Conservation (phyloP, 2,113 vertebrate genomes). For the Oreocharis arfaki region DNA sequence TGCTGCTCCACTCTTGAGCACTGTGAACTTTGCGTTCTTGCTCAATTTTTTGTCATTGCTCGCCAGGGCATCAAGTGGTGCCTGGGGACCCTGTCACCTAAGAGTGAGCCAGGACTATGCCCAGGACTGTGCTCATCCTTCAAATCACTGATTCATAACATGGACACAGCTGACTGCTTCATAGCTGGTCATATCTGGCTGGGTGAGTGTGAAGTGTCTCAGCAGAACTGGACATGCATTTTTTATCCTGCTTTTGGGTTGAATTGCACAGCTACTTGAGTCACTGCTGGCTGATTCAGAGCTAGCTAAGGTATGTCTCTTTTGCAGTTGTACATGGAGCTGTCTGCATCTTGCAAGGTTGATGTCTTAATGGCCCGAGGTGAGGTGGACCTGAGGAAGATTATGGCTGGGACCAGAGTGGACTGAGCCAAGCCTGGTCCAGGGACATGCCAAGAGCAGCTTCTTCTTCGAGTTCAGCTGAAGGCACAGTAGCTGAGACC, state of each 20-base stretch:
- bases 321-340: background rate
- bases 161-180: background rate
- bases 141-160: background rate
- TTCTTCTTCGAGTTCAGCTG: background rate
- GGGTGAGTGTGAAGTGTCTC: background rate
- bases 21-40: background rate
- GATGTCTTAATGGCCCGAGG: background rate
- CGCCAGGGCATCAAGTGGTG: background rate
- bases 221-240: accelerated
- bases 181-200: background rate
- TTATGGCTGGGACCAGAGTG: background rate
- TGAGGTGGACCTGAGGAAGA: background rate
- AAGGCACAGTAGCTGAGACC: background rate
- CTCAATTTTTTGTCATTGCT: background rate
- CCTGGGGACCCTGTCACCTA: background rate
- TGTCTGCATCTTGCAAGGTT: background rate
- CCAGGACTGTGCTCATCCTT: background rate
- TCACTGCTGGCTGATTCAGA: background rate
- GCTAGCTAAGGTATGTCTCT: background rate
- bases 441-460: background rate
- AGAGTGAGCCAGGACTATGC: background rate
- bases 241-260: background rate
- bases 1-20: accelerated
- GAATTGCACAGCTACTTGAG: background rate
- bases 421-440: background rate